These are phyloP conservation scores for Synergus laeviventris DNA, from an alignment of 2,888 invertebrate genomes.

Conservation along the genomic window DNA sequence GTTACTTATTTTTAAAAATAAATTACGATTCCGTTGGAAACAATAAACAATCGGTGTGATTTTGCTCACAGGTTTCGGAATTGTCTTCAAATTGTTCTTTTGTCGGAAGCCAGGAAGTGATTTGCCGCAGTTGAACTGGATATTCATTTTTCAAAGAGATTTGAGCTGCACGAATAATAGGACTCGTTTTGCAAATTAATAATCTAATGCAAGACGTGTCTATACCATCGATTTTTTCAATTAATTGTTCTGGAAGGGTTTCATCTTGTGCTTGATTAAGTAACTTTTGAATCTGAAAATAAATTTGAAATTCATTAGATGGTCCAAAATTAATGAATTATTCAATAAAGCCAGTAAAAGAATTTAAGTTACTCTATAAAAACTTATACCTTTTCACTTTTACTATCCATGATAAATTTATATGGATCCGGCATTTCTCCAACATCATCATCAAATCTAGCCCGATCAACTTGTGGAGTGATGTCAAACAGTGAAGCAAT, in stretches of 20 bases:
- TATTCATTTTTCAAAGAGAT: slow-evolving; percentile 78
- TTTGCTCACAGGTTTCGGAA: slow-evolving; percentile 73
- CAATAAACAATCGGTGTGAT: slow-evolving; percentile 70
- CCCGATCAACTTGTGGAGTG: slow-evolving; percentile 73
- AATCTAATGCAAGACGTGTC: slow-evolving; percentile 85
- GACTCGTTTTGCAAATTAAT: slow-evolving; percentile 86
- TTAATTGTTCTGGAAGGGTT: slow-evolving; percentile 80
- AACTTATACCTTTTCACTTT: slow-evolving; percentile 78
- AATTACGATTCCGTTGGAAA: slow-evolving; percentile 55
- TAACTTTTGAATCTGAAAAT: slow-evolving; percentile 74
- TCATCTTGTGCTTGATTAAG: slow-evolving; percentile 80
- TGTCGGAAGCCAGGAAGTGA: slow-evolving; percentile 71
- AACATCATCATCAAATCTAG: slow-evolving; percentile 50
- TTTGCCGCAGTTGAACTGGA: slow-evolving; percentile 61
- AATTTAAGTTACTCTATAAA: slow-evolving; percentile 29
- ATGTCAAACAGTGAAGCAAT: slow-evolving; percentile 80
- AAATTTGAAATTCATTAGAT: neutral
- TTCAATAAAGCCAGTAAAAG: neutral
- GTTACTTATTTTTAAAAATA: slow-evolving; percentile 2
- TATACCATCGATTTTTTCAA: slow-evolving; percentile 79
- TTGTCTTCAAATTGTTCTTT: slow-evolving; percentile 71
- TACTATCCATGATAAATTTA: slow-evolving; percentile 82
- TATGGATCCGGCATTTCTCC: slow-evolving; percentile 72
- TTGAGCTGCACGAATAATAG: slow-evolving; percentile 88
- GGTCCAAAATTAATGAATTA: neutral